Evolutionary conservation across 64 coral and sea anemone genomes (phyloP).

Genomic region (Dendrophyllia cribrosa): DNA sequence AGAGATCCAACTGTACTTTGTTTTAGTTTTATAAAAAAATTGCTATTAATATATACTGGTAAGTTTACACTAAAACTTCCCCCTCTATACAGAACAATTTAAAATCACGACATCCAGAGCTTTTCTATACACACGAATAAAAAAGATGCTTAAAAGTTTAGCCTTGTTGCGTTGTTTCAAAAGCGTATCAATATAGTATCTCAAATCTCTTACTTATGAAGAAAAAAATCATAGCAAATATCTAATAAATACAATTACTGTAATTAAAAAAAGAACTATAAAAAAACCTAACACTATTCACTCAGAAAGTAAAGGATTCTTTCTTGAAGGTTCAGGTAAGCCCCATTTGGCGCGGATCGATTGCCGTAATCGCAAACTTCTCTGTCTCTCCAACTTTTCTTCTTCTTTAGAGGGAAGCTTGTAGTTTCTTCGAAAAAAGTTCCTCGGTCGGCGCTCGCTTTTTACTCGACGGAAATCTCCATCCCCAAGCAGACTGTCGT

Average conservation of each 20-base stretch:
- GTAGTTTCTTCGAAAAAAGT: constrained; percentile 79
- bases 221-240: no score
- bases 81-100: no score
- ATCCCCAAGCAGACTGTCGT: constrained; percentile 26
- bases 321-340: constrained; percentile 26
- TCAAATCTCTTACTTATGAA: no score
- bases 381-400: constrained; percentile 80
- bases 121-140: no score
- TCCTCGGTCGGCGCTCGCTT: constrained; percentile 70
- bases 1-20: no score
- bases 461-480: constrained; percentile 79
- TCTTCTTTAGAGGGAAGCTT: constrained; percentile 82
- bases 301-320: constrained; percentile 9
- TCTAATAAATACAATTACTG: background rate
- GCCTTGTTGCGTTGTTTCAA: no score
- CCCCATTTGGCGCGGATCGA: constrained; percentile 82
- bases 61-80: no score
- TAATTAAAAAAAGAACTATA: background rate
- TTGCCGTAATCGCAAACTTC: constrained; percentile 76
- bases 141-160: no score
- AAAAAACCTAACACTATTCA: background rate
- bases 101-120: no score
- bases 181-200: no score
- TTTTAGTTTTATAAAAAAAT: no score
- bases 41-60: no score